These are phyloP conservation scores for Cossypha dichroa DNA, from an alignment of 2,797 vertebrate species.

Conservation along the genomic window DNA sequence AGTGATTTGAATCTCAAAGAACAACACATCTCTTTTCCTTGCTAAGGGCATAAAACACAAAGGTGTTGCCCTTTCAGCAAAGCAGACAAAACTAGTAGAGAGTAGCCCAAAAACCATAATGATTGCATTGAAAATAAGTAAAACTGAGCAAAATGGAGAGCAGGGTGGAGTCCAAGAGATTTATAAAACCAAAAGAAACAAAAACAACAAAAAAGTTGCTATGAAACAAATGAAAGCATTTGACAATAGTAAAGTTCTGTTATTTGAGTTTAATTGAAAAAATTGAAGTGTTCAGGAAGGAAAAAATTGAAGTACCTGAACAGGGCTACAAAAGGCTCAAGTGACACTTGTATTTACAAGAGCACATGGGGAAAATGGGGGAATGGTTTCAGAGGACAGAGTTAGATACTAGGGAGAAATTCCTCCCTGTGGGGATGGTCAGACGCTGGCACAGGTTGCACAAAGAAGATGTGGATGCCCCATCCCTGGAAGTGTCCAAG, in stretches of 20 bases:
- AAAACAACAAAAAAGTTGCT: neutral
- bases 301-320: neutral
- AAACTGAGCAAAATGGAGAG: neutral
- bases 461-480: neutral
- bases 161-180: neutral
- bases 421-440: neutral
- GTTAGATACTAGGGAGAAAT: neutral
- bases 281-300: neutral
- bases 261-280: neutral
- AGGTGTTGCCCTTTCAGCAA: neutral
- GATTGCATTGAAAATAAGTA: neutral
- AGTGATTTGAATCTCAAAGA: neutral
- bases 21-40: neutral
- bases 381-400: neutral
- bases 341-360: neutral
- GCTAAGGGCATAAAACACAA: neutral
- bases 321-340: neutral
- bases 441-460: neutral
- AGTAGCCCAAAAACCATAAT: neutral
- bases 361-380: neutral
- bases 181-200: neutral
- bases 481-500: neutral
- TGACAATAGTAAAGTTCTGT: neutral
- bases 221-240: neutral
- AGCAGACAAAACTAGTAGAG: neutral